phyloP scores from a whole-genome alignment of 2,113 vertebrate species.

The Nansenia antarctica region DNA sequence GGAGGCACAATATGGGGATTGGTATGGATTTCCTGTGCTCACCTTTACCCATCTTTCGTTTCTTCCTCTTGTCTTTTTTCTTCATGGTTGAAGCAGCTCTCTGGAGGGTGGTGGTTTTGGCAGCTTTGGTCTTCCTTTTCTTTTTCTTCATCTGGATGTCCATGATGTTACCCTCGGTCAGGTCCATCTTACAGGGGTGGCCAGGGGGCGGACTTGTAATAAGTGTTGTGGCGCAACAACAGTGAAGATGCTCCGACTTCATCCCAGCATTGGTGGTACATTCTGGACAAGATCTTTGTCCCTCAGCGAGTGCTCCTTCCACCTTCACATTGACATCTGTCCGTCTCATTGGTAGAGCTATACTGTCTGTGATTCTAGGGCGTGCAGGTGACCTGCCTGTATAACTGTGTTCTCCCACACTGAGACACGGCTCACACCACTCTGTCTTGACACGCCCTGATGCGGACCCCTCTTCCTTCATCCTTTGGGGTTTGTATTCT shows the following conservation, averaged over 20 bases:
- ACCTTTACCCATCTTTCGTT: slow-evolving; percentile 87
- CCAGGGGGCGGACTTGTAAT: slow-evolving; percentile 14
- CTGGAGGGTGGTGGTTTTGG: slow-evolving; percentile 77
- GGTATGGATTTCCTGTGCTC: no score
- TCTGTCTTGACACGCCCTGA: slow-evolving; percentile 37
- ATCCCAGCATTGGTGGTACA: slow-evolving; percentile 31
- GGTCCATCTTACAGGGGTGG: slow-evolving; percentile 45
- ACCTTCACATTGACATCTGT: slow-evolving; percentile 65
- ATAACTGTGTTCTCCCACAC: slow-evolving; percentile 64
- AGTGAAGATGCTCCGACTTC: slow-evolving; percentile 25
- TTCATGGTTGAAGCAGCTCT: slow-evolving; percentile 78
- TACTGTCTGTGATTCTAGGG: slow-evolving; percentile 57
- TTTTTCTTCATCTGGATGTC: slow-evolving; percentile 83
- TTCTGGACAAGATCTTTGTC: slow-evolving; percentile 44
- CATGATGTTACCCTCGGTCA: slow-evolving; percentile 60
- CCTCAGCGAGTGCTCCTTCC: slow-evolving; percentile 56
- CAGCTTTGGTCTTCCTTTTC: slow-evolving; percentile 86
- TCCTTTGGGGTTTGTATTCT: slow-evolving; percentile 32
- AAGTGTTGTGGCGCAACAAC: slow-evolving; percentile 22
- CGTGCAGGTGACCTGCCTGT: slow-evolving; percentile 72
- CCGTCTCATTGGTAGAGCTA: slow-evolving; percentile 63
- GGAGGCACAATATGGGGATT: no score
- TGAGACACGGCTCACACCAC: slow-evolving; percentile 55
- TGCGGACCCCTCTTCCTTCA: slow-evolving; percentile 34
- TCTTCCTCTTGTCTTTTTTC: slow-evolving; percentile 89